Evolutionary conservation across 2,797 vertebrate genomes (phyloP).

Genomic region (Columba guinea): DNA sequence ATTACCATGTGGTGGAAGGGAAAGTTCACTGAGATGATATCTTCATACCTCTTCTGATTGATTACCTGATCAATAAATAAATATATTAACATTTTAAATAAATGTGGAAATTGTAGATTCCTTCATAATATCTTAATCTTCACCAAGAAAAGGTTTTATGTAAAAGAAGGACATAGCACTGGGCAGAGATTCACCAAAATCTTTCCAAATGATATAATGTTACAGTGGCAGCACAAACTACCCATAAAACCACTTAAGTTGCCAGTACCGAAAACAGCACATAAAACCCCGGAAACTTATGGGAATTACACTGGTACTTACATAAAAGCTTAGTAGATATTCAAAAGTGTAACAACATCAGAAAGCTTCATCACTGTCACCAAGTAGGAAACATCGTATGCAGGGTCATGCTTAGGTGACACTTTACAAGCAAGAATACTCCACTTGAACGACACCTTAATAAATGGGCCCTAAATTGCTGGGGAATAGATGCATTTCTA

Average conservation of each 20-base stretch:
- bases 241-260: slow-evolving; percentile 13
- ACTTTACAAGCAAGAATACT: not conserved
- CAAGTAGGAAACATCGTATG: not conserved
- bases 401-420: not conserved
- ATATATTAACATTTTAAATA: not conserved
- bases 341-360: not conserved
- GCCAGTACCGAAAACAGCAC: not conserved
- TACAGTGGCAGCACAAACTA: not conserved
- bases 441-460: slow-evolving; percentile 2
- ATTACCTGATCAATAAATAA: not conserved
- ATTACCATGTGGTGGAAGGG: not conserved
- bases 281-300: slow-evolving; percentile 1
- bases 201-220: not conserved
- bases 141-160: not conserved
- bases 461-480: slow-evolving; percentile 12
- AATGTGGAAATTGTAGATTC: not conserved
- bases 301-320: not conserved
- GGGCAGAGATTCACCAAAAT: slow-evolving; percentile 1
- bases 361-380: not conserved
- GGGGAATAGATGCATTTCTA: not conserved
- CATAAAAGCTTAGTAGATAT: not conserved
- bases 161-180: not conserved
- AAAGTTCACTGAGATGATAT: not conserved
- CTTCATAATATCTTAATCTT: not conserved
- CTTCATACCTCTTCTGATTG: not conserved